These are phyloP conservation scores for Drosophila nigritarsus DNA, from an alignment of 2,888 invertebrate genomes.

Conservation along the genomic window DNA sequence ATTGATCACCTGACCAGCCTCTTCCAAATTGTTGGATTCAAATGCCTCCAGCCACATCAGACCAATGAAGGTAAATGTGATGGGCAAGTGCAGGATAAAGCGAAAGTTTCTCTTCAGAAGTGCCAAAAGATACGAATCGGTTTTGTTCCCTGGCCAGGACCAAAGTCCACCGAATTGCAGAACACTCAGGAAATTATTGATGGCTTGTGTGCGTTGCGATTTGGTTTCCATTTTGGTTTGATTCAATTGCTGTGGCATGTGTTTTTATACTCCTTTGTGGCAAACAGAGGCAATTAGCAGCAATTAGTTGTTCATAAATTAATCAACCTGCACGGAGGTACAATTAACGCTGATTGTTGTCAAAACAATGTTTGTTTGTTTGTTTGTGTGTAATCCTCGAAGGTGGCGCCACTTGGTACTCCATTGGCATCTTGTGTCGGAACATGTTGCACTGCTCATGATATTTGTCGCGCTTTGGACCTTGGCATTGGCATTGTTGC, in stretches of 20 bases:
- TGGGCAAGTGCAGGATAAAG: slow-evolving; percentile 61
- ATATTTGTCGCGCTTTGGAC: slow-evolving; percentile 84
- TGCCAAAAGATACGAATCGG: slow-evolving; percentile 10
- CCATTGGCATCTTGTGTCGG: slow-evolving; percentile 83
- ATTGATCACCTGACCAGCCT: slow-evolving; percentile 58
- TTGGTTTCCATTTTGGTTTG: slow-evolving; percentile 38
- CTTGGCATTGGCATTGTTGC: slow-evolving; percentile 82
- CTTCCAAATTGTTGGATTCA: slow-evolving; percentile 61
- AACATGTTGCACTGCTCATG: slow-evolving; percentile 82
- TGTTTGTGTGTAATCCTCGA: slow-evolving; percentile 16
- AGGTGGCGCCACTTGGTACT: slow-evolving; percentile 83
- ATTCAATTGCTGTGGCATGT: neutral
- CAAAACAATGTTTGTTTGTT: neutral
- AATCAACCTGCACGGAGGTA: slow-evolving; percentile 37
- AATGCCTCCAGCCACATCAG: slow-evolving; percentile 74
- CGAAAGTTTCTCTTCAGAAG: slow-evolving; percentile 46
- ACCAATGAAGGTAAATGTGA: slow-evolving; percentile 64
- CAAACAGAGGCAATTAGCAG: slow-evolving; percentile 55
- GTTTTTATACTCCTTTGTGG: slow-evolving; percentile 35
- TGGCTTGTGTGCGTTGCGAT: slow-evolving; percentile 44
- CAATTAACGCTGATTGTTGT: slow-evolving; percentile 3
- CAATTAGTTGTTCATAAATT: slow-evolving; percentile 60
- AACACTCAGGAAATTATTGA: slow-evolving; percentile 46
- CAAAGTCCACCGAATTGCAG: slow-evolving; percentile 61
- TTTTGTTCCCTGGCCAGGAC: slow-evolving; percentile 43